A percentile compares a stretch with the other conserved stretches of the same genome.
phyloP scores from a whole-genome alignment of 2,113 vertebrate genomes.

The Bucco capensis region DNA sequence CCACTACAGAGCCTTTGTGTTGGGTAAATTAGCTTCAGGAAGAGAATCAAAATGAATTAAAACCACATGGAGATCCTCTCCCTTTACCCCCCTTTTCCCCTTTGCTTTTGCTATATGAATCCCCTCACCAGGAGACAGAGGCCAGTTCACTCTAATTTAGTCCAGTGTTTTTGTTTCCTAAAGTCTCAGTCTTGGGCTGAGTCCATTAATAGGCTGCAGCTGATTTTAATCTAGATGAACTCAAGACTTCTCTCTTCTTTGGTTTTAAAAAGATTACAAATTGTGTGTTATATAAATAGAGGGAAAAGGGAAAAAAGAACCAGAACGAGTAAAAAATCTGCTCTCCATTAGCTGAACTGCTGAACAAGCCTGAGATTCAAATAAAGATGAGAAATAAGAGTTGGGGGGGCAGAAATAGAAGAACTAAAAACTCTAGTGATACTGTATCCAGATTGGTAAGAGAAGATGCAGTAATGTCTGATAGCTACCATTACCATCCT shows the following conservation, averaged over 20 bases:
- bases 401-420: neutral
- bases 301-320: slow-evolving; percentile 6
- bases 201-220: slow-evolving; percentile 77
- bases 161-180: slow-evolving; percentile 78
- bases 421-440: slow-evolving; percentile 26
- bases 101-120: slow-evolving; percentile 39
- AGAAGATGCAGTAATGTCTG: slow-evolving; percentile 8
- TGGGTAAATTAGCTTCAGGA: slow-evolving; percentile 73
- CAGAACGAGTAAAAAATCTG: slow-evolving; percentile 60
- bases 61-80: slow-evolving; percentile 75
- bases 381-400: slow-evolving; percentile 52
- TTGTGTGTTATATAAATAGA: slow-evolving; percentile 70
- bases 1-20: slow-evolving; percentile 69
- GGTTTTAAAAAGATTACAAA: slow-evolving; percentile 76
- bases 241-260: slow-evolving; percentile 68
- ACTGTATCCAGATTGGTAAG: neutral
- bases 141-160: slow-evolving; percentile 73
- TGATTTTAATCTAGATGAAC: slow-evolving; percentile 78
- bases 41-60: slow-evolving; percentile 78
- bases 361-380: slow-evolving; percentile 51
- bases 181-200: slow-evolving; percentile 69
- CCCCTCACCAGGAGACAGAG: slow-evolving; percentile 71
- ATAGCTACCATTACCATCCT: neutral
- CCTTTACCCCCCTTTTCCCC: slow-evolving; percentile 16
- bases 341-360: slow-evolving; percentile 56